Base-by-base conservation (phyloP, 64 coral and sea anemone genomes). In the Acropora tenuis region DNA sequence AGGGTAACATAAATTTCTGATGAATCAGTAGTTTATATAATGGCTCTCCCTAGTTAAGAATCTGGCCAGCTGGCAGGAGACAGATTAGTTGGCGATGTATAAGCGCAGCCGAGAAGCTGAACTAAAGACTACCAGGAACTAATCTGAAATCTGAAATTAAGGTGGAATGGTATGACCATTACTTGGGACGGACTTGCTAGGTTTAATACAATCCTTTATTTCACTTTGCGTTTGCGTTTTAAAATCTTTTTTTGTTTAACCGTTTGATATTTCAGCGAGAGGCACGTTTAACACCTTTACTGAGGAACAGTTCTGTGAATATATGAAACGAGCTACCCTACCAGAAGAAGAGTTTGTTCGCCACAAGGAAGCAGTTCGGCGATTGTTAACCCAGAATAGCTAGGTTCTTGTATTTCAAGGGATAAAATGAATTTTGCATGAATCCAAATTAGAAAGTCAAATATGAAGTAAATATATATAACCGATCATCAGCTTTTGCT, bases 281-380 rank as follows among this genome's bases (percentile, higher is more conserved):
- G 84, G 79, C n/a, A 45, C 49, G 0, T 93, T 50, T 61, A 67
- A 93, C 48, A 43, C 46, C 2, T 79, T 93, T 15, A 88, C 75
- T 15, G 91, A 93, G 73, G 69, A 87, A 93, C 44, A 87, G 53
- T 93, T 93, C 63, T 87, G 82, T 79, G 76, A 88, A 50, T 41
- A 93, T 46, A 50, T 93, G 76, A 87, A 45, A 77, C 61, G 91
- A 17, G 91, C 78, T 40, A 87, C 91, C 1, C 16, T 93, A 74
- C 20, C 45, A 80, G 73, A 87, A 47, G 72, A 93, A 80, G 57
- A 93, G 66, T 87, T 93, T 80, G 47, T 44, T 43, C 71, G 72
- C 4, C 75, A 87, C 48, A 93, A 41, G 45, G 45, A 85, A 43
- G 18, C 6, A 19, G 66, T 85, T 30, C 17, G 16, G 17, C 18